Base-by-base conservation (phyloP, 2,888 invertebrate species). In the Tetramorium bicarinatum region DNA sequence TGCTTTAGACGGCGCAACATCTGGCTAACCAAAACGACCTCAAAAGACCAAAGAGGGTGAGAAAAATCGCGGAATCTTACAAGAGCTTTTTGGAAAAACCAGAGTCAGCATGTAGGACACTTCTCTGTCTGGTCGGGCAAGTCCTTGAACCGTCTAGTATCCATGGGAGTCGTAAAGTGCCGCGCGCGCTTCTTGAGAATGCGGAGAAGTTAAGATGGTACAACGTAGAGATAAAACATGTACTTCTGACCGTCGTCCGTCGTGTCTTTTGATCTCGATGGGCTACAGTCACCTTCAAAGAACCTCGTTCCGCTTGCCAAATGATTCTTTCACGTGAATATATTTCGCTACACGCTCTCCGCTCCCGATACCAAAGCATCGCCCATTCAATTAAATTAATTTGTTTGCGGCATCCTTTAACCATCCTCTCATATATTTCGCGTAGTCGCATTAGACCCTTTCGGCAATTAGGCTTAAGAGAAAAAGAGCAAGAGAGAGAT, bases 201-300 rank as follows among this genome's bases (percentile, higher is more conserved):
- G 74, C 61, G 79, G 54, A 72, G 84, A 83, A 85, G 80, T 80
- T 74, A 85, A 89, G 87, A 87, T 79, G 71, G 82, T 69, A 75
- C 69, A 56, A 64, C 83, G 87, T 67, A 47, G 85, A 88, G 88
- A 88, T 88, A 89, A 89, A 88, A 85, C 88, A 85, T 89, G 89
- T 87, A 79, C 85, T 79, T 83, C 66, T 74, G 77, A 85, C 81
- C 75, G 62, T 41, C 49, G 56, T 25, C 67, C 54, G 34, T 69
- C 44, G 15, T 66, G 77, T 52, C 79, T 71, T 80, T 80, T 80
- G 79, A 80, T 80, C 79, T 80, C 72, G 41, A 77, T 41, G 67
- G 52, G 59, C 41, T 13, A 77, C 67, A 41, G 77, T 44, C 59
- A 72, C 59, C 79, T 49, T 80, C 79, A 80, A 79, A 80, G 79